A percentile compares a stretch with the other conserved stretches of the same genome.
These are phyloP conservation scores for Chalcis sispes DNA, from an alignment of 2,888 invertebrate genomes.

Conservation along the genomic window DNA sequence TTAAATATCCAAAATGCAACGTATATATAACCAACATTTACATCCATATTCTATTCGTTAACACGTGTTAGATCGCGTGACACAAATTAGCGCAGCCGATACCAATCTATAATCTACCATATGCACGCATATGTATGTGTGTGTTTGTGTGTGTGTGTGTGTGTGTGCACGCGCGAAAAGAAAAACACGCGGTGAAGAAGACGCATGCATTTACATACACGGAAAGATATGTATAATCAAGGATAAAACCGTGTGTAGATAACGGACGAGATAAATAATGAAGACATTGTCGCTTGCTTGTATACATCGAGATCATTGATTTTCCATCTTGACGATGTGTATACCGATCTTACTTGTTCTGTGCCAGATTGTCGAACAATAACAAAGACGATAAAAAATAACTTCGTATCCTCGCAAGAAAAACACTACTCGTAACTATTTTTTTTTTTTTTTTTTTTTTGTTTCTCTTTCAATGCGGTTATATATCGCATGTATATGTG, in stretches of 20 bases:
- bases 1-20: too few species aligned
- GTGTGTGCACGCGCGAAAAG: neutral
- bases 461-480: neutral
- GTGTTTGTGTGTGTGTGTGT: too few species aligned
- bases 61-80: constrained; percentile 12
- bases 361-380: too few species aligned
- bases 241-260: neutral
- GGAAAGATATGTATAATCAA: too few species aligned
- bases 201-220: neutral
- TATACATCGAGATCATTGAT: constrained; percentile 45
- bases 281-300: constrained; percentile 32
- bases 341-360: too few species aligned
- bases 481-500: too few species aligned
- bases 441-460: neutral
- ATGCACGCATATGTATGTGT: too few species aligned
- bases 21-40: neutral
- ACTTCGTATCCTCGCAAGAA: too few species aligned
- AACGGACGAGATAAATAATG: constrained; percentile 28
- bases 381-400: neutral
- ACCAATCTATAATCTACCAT: too few species aligned
- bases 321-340: constrained; percentile 2
- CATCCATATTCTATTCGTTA: neutral
- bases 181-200: neutral
- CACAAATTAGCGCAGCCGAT: constrained; percentile 2
- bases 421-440: too few species aligned